Evolutionary conservation across 92 coral and sea anemone genomes (phyloP).

Genomic region (Epizoanthus scotinus): DNA sequence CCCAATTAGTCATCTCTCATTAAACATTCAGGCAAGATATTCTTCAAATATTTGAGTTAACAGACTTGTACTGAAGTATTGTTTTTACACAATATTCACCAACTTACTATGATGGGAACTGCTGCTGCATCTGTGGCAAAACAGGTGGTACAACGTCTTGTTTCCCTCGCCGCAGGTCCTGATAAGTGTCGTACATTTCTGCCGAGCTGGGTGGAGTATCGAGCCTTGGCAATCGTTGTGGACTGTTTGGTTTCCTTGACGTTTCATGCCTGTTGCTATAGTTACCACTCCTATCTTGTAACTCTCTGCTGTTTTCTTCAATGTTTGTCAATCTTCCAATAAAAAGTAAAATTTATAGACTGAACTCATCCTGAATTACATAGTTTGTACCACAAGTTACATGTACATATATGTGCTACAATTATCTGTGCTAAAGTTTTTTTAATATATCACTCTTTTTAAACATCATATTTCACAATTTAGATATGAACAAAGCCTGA

Average conservation of each 20-base stretch:
- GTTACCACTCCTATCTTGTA: neutral
- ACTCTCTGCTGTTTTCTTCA: neutral
- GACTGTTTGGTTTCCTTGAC: slow-evolving; percentile 25
- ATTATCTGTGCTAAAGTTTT: no score
- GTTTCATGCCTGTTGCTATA: neutral
- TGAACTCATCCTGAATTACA: neutral
- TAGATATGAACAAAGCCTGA: no score
- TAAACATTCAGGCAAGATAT: no score
- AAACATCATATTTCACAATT: no score
- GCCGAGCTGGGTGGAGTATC: slow-evolving; percentile 23
- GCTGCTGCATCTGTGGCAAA: neutral
- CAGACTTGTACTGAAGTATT: no score
- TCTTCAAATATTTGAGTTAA: no score
- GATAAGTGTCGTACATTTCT: slow-evolving; percentile 11
- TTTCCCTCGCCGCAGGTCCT: slow-evolving; percentile 25
- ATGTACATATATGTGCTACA: no score
- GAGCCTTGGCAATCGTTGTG: slow-evolving; percentile 5
- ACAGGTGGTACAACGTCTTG: slow-evolving; percentile 40
- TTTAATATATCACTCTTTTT: no score
- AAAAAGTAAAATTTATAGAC: neutral
- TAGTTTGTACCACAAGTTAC: no score
- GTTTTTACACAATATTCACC: neutral
- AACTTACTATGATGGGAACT: neutral
- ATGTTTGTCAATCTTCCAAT: slow-evolving; percentile 6
- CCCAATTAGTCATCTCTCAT: no score